Base-by-base conservation (phyloP, 1,140 invertebrate species). In the Drosophila tropicalis region DNA sequence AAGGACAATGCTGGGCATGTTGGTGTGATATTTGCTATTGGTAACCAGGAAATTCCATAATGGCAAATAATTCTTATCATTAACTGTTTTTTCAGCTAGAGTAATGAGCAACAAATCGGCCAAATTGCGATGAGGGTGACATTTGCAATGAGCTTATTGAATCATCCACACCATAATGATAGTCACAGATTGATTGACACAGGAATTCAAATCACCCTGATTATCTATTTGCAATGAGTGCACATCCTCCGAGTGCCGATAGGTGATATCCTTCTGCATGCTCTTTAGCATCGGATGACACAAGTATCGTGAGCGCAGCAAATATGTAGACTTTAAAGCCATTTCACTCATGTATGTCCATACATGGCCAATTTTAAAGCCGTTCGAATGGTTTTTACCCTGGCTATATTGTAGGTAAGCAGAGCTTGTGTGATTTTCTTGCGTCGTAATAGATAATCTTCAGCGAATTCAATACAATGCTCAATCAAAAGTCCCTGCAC, bases 281-380 rank as follows among this genome's bases (percentile, higher is more conserved):
- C 67, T 72, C 56, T 90, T 91, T 1, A 92, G 79, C 19, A 91
- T 55, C 0, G 78, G 68, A 44, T 81, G 82, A 12, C 79, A 76
- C 67, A 92, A 65, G 64, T 92, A 79, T 19, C 70, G 65, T 3
- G 90, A 90, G 25, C 86, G 73, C 32, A 92, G 44, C 29, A 92
- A 57, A 75, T 91, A 92, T 1, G 81, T 86, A 5, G 74, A 80
- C 57, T 92, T 92, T 0, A 92, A 22, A 1, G 91, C 91, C 90
- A 92, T 92, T 6, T 91, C 90, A 62, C 87, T 84, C 1, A 93
- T 7, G 95, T 94, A 81, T 95, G 94, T 3, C 96, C 96, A 75
- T 94, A 93, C 55, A 94, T 94, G 63, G 96, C 95, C 81, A 97
- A 94, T 91, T 96, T 96, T 17, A 96, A 93, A 13, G 96, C 94